Evolutionary conservation across 2,113 vertebrate genomes (phyloP), one percentile per base, ranked within the genome.

Genomic region (Crotalus horridus): DNA sequence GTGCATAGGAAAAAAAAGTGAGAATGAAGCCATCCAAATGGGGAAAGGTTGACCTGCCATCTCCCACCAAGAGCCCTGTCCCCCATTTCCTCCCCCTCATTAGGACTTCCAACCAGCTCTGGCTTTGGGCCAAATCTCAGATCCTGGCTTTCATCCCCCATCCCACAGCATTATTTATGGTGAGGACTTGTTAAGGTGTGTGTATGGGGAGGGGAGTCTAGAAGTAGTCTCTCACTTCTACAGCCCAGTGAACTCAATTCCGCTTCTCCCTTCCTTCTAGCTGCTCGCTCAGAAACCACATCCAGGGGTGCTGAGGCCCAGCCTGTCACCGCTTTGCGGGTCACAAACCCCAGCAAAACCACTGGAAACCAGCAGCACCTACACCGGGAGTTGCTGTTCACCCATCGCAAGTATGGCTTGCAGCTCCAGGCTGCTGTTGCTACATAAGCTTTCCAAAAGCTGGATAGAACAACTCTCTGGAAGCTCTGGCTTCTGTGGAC

Each of bases 331-430:
- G 43, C 90, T 39, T 43, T 74, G 21, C 85, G 90, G 13, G 59
- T 88, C 87, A 93, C 91, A 61, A 92, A 89, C 29, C 90, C 92
- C 26, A 81, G 59, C 12, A 86, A 85, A 90, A 58, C 13, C 4
- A 1, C 81, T 53, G 13, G 69, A 85, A 95, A 93, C 87, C 94
- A 96, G 61, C 94, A 96, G 23, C 94, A 95, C 39, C 92, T 96
- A 29, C 94, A 96, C 61, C 89, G 93, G 9, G 95, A 96, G 55
- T 69, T 96, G 39, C 86, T 95, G 88, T 88, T 96, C 88, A 94
- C 94, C 10, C 94, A 94, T 58, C 93, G 94, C 90, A 96, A 95
- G 95, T 96, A 94, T 13, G 92, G 46, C 55, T 6, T 87, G 86
- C n/a, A 23, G n/a, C 64, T 11, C 89, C 33, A 3, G 11, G 17